These are phyloP conservation scores for Papilio demoleus DNA, from an alignment of 2,888 invertebrate species.

Conservation along the genomic window DNA sequence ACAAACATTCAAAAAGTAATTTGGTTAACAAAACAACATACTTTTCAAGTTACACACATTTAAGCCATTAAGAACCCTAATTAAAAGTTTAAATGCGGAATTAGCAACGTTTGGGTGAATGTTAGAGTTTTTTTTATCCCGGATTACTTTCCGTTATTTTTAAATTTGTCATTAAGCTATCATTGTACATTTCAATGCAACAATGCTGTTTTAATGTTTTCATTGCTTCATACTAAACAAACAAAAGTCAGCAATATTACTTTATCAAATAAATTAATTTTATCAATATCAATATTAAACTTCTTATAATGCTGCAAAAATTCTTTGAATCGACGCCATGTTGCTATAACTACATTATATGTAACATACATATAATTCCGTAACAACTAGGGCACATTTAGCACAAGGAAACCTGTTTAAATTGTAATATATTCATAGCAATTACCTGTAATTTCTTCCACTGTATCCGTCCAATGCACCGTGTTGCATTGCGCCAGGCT, in stretches of 20 bases:
- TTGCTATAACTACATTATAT: too few relatives aligned
- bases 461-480: constrained; percentile 97
- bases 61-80: constrained; percentile 57
- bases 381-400: too few relatives aligned
- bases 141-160: neutral
- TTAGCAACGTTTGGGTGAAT: constrained; percentile 26
- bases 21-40: constrained; percentile 47
- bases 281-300: too few relatives aligned
- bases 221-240: too few relatives aligned
- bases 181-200: neutral
- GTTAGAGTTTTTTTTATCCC: constrained; percentile 14
- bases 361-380: too few relatives aligned
- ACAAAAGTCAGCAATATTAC: too few relatives aligned
- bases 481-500: constrained; percentile 96
- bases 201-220: too few relatives aligned
- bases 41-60: constrained; percentile 61
- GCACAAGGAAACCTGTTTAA: too few relatives aligned
- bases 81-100: constrained; percentile 64
- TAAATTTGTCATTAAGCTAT: neutral
- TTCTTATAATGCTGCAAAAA: too few relatives aligned
- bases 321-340: too few relatives aligned
- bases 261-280: too few relatives aligned
- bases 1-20: constrained; percentile 33
- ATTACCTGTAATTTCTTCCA: constrained; percentile 97
- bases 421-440: too few relatives aligned